Evolutionary conservation across 1,140 invertebrate genomes (phyloP).

Genomic region (Leptinotarsa defecta): DNA sequence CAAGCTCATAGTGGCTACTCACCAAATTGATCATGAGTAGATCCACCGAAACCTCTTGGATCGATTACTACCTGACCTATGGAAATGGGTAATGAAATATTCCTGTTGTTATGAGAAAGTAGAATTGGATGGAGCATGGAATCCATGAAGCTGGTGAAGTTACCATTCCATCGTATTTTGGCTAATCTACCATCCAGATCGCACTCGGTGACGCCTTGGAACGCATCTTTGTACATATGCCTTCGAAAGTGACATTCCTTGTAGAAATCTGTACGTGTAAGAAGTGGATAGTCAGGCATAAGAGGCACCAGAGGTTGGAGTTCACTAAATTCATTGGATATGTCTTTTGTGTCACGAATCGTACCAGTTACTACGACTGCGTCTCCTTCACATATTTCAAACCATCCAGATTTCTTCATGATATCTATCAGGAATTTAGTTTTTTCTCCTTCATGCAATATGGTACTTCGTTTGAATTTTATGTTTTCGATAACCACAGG

Average conservation of each 20-base stretch:
- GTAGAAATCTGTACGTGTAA: conserved; percentile 82
- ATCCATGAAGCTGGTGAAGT: conserved; percentile 93
- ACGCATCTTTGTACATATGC: conserved; percentile 88
- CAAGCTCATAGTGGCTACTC: too few species aligned
- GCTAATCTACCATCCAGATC: conserved; percentile 70
- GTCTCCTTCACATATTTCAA: conserved; percentile 65
- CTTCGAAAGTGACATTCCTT: conserved; percentile 90
- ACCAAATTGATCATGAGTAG: too few species aligned
- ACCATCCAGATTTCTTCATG: conserved; percentile 83
- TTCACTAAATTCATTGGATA: conserved; percentile 62
- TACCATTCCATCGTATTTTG: conserved; percentile 78
- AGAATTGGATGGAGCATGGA: conserved; percentile 91
- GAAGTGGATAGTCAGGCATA: conserved; percentile 60
- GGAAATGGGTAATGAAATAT: conserved; percentile 84
- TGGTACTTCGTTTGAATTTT: conserved; percentile 86
- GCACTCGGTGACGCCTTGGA: conserved; percentile 75
- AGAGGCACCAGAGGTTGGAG: conserved; percentile 50
- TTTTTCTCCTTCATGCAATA: conserved; percentile 78
- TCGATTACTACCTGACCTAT: conserved; percentile 81
- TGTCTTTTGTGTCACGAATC: conserved; percentile 69
- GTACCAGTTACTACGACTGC: conserved; percentile 33
- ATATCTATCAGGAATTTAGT: conserved; percentile 87
- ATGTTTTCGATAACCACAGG: conserved; percentile 87
- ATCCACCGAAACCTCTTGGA: conserved; percentile 58
- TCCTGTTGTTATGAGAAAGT: conserved; percentile 71